Base-by-base conservation (phyloP, 2,888 invertebrate species). In the Idaea dimidiata region DNA sequence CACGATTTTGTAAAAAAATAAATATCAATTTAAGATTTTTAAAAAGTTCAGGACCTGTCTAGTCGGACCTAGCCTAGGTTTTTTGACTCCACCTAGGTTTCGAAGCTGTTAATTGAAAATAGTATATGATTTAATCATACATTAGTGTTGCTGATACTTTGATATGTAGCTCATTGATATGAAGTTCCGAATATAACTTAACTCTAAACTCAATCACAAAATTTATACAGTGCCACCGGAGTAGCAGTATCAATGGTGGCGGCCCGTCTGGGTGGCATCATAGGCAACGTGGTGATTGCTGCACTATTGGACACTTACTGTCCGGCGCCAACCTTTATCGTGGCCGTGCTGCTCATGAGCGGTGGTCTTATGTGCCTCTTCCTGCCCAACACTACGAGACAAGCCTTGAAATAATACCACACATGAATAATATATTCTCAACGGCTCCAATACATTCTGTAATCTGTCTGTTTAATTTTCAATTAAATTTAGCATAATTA, bases 161-260 rank as follows among this genome's bases (percentile, higher is more conserved):
- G n/a, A n/a, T n/a, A n/a, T n/a, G n/a, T n/a, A n/a, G n/a, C n/a
- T n/a, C n/a, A n/a, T n/a, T 43, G 6, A 53, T 31, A 0, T 18
- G 54, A 53, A 1, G 24, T 24, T 24, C 24, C 1, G 24, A 24
- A 24, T 24, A 24, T 5, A n/a, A n/a, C n/a, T n/a, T 24, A 24
- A 24, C 24, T 3, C 24, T 5, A 24, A 24, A 24, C 24, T 24
- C 1, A 24, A 24, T 24, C 24, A 24, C 5, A 5, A 24, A 3
- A 5, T 24, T 62, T 17, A 24, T 93, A 0, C 88, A 96, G 97
- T 76, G 97, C 98, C 59, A 98, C 98, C 57, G 97, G 98, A 70
- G 97, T 97, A 68, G 98, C 98, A 54, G 94, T 98, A 66, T 97
- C 97, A 0, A 97, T 97, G 95, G 97, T 97, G 54, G 96, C 97